These are phyloP conservation scores for Carcina quercana DNA, from an alignment of 2,888 invertebrate genomes.

Conservation along the genomic window DNA sequence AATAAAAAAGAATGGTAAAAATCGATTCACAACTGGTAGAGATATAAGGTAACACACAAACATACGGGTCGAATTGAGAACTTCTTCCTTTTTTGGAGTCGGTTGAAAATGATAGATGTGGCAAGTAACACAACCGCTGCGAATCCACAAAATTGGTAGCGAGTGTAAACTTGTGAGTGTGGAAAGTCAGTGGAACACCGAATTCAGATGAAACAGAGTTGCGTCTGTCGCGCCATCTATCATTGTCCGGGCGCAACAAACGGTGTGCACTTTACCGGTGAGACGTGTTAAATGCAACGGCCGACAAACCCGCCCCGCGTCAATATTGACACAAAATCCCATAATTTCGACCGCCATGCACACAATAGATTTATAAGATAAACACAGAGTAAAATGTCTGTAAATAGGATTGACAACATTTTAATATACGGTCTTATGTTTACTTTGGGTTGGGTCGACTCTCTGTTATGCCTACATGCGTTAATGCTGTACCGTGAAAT, in stretches of 20 bases:
- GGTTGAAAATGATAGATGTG: too few relatives aligned
- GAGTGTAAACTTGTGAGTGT: too few relatives aligned
- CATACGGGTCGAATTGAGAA: too few relatives aligned
- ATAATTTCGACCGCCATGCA: constrained; percentile 69
- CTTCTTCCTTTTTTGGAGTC: too few relatives aligned
- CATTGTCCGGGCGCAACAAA: constrained; percentile 16
- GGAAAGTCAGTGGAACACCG: too few relatives aligned
- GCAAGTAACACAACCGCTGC: too few relatives aligned
- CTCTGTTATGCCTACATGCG: constrained; percentile 71
- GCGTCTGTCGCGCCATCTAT: constrained; percentile 54
- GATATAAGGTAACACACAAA: too few relatives aligned
- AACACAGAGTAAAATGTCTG: constrained; percentile 72
- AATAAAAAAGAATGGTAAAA: too few relatives aligned
- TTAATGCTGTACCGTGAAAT: constrained; percentile 73
- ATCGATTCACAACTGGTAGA: too few relatives aligned
- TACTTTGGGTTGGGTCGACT: constrained; percentile 59
- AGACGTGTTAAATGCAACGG: constrained; percentile 69
- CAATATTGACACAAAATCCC: constrained; percentile 71
- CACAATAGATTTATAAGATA: constrained; percentile 74
- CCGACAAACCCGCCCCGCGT: constrained; percentile 55
- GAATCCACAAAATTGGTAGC: too few relatives aligned
- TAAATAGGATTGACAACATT: constrained; percentile 73
- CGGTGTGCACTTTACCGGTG: constrained; percentile 41
- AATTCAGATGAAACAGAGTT: too few relatives aligned
- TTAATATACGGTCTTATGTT: constrained; percentile 70